These are phyloP conservation scores for Neolamprologus devosi DNA, from an alignment of 2,113 vertebrate genomes.

Conservation along the genomic window DNA sequence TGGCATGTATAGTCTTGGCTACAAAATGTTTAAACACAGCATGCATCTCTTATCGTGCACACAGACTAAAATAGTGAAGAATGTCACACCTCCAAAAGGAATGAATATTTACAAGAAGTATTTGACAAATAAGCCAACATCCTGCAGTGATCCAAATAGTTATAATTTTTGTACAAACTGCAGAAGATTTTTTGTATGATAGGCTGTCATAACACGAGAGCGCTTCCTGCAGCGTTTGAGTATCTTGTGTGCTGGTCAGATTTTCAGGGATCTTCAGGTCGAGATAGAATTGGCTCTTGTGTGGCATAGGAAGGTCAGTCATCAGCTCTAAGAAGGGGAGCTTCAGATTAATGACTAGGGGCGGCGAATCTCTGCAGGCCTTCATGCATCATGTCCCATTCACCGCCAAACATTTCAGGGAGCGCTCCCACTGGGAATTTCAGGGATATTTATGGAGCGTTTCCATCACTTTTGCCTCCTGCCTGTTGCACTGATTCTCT, in stretches of 20 bases:
- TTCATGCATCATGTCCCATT: slow-evolving; percentile 57
- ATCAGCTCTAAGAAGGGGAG: slow-evolving; percentile 23
- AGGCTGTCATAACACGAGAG: not conserved
- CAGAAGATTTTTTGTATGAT: not conserved
- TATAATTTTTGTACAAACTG: not conserved
- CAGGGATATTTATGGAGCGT: slow-evolving; percentile 48
- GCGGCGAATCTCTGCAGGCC: slow-evolving; percentile 28
- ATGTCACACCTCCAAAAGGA: not conserved
- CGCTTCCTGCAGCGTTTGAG: not conserved
- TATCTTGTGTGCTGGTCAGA: not conserved
- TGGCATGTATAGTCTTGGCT: not conserved
- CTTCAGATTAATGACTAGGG: slow-evolving; percentile 56
- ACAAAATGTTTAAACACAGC: not conserved
- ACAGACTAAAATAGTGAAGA: not conserved
- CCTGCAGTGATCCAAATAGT: not conserved
- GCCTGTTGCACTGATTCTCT: not conserved
- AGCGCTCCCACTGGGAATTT: slow-evolving; percentile 43
- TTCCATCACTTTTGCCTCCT: slow-evolving; percentile 40
- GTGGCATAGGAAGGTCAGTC: slow-evolving; percentile 50
- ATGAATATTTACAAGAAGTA: not conserved
- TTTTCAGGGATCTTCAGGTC: slow-evolving; percentile 16
- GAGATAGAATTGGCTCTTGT: slow-evolving; percentile 15
- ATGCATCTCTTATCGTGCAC: not conserved
- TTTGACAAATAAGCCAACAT: not conserved
- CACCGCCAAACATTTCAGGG: slow-evolving; percentile 44